phyloP scores from a whole-genome alignment of 2,888 invertebrate species.

The Torymus aiolomorphi region DNA sequence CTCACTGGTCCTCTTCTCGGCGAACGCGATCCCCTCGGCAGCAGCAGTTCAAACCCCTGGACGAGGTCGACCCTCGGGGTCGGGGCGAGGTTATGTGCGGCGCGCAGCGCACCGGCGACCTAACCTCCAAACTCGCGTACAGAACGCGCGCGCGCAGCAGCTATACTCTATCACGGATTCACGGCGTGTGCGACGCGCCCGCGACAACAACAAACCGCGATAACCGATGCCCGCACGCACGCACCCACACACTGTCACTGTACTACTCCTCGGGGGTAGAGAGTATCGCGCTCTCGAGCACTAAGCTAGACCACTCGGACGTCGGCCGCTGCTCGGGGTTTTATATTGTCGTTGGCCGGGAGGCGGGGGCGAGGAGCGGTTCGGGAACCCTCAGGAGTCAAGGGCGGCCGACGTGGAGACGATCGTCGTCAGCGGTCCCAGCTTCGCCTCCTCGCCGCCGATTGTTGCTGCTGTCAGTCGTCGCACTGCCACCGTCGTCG shows the following conservation, averaged over 20 bases:
- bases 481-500: constrained; percentile 50
- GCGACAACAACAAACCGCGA: constrained; percentile 18
- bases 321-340: no score
- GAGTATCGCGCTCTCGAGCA: no score
- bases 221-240: neutral
- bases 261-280: no score
- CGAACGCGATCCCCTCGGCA: constrained; percentile 4
- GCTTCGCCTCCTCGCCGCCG: constrained; percentile 35
- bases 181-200: constrained; percentile 24
- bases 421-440: constrained; percentile 32
- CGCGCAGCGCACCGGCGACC: constrained; percentile 68
- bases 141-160: constrained; percentile 45
- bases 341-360: neutral
- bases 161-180: neutral
- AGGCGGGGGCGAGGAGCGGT: neutral
- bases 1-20: neutral
- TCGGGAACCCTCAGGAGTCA: constrained; percentile 47
- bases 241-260: constrained; percentile 7
- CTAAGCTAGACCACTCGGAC: no score
- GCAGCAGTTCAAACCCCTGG: neutral
- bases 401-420: constrained; percentile 30
- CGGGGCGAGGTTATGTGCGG: constrained; percentile 37
- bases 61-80: constrained; percentile 16
- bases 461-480: constrained; percentile 38
- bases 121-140: constrained; percentile 69